A percentile compares a stretch with the other conserved stretches of the same genome.
phyloP scores from a whole-genome alignment of 2,797 vertebrate genomes.

The Perodicticus potto region DNA sequence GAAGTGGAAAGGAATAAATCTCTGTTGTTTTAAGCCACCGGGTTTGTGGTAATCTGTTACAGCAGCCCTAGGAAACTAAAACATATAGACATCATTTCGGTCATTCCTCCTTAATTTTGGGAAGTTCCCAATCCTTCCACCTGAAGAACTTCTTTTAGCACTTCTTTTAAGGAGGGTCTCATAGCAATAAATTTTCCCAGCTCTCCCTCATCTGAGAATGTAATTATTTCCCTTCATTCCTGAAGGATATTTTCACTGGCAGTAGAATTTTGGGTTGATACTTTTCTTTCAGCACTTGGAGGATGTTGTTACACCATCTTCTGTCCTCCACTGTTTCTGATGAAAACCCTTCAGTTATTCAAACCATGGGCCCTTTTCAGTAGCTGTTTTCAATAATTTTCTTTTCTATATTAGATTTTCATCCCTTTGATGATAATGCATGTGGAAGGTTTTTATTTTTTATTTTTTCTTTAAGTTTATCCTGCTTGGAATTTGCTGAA shows the following conservation, averaged over 20 bases:
- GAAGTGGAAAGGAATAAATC: background rate
- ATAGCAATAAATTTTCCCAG: background rate
- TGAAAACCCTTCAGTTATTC: slow-evolving; percentile 7
- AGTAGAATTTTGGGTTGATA: background rate
- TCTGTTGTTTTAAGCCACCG: background rate
- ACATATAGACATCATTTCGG: background rate
- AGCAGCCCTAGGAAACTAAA: background rate
- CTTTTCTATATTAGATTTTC: background rate
- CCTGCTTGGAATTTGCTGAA: background rate
- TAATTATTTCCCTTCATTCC: background rate
- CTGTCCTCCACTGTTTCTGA: background rate
- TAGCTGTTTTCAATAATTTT: background rate
- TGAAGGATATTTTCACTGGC: slow-evolving; percentile 20
- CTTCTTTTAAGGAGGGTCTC: background rate
- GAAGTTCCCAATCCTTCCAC: background rate
- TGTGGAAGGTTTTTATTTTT: background rate
- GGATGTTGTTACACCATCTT: background rate
- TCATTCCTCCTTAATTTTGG: background rate
- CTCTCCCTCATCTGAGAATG: background rate
- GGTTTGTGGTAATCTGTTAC: background rate
- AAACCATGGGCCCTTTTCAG: background rate
- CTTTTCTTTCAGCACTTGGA: slow-evolving; percentile 18
- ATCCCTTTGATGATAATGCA: background rate
- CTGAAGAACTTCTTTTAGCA: background rate
- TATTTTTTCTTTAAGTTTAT: background rate